Base-by-base conservation (phyloP, 2,113 vertebrate genomes). In the Ciconia maguari region DNA sequence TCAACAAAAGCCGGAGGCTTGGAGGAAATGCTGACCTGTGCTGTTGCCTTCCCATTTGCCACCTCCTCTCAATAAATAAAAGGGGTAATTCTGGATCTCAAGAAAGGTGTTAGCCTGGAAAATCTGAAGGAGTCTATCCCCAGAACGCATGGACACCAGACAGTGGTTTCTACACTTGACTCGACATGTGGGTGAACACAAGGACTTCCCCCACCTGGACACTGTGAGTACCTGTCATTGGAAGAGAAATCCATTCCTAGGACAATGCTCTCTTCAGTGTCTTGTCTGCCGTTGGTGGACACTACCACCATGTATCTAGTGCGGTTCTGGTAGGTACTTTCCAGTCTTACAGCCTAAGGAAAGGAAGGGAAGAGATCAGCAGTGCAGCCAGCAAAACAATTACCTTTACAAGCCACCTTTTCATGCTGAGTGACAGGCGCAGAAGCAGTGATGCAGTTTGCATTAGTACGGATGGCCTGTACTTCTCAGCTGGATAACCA, bases 231-330 rank as follows among this genome's bases (percentile, higher is more conserved):
- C 99, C 99, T 98, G 96, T 99, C 99, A 92, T 99, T 99, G 89
- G 98, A 98, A 81, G 98, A 98, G 94, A 99, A 99, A 98, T 99
- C 99, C 98, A 99, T 98, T 75, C 99, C 99, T 8, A 99, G 98
- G 65, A 99, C 99, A 16, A 99, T 99, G 98, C 99, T 99, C 96
- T 99, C 99, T 97, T 99, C 99, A 0, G 99, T 99, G 98, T 99
- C 99, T 94, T 99, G 99, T 72, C 99, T 98, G 46, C 99, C 99
- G 1, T 99, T 99, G 94, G 99, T 99, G 94, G 99, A 99, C 80
- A 99, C 99, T 27, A 99, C 99, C 83, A 99, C 99, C 99, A 99
- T 99, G 98, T 99, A 99, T 54, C 99, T 98, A 9, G 99, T 99
- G 94, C 98, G 98, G 97, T 99, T 99, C 97, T 98, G 98, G 94